Percentiles rank a stretch among this genome's conserved stretches.
phyloP scores from a whole-genome alignment of 2,113 vertebrate species.

The Monarcha castaneiventris region DNA sequence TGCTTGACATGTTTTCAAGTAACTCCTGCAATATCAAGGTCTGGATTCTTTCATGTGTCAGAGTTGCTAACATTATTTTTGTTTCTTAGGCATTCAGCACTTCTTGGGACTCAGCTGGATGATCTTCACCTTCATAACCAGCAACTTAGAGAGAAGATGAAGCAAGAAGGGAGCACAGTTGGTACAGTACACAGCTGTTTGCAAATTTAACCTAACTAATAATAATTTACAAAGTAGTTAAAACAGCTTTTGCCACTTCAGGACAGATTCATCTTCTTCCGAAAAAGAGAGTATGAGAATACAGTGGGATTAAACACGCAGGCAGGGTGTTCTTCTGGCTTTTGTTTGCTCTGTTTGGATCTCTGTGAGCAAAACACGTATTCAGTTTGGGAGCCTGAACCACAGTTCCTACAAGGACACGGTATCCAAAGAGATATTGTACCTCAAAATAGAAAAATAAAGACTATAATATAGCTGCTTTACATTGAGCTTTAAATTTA shows the following conservation, averaged over 20 bases:
- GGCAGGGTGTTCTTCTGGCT: neutral
- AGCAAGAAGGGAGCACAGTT: constrained; percentile 77
- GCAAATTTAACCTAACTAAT: neutral
- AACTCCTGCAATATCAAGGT: neutral
- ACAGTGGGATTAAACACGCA: neutral
- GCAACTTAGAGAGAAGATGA: constrained; percentile 73
- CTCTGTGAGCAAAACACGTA: neutral
- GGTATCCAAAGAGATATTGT: neutral
- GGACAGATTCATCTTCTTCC: neutral
- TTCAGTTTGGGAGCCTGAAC: neutral
- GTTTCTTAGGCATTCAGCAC: constrained; percentile 76
- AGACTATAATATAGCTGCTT: neutral
- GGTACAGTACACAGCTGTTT: constrained; percentile 72
- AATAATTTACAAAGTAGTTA: neutral
- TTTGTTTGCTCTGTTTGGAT: neutral
- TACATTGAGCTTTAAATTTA: neutral
- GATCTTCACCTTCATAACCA: constrained; percentile 90
- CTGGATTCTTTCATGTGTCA: neutral
- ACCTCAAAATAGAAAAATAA: neutral
- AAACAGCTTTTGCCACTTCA: neutral
- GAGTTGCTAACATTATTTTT: neutral
- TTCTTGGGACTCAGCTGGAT: constrained; percentile 84
- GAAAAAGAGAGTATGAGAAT: neutral
- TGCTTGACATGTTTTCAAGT: neutral
- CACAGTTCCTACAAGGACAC: neutral